Conservation (phyloP, 64 coral and sea anemone genomes). For the Anthopleura sola region DNA sequence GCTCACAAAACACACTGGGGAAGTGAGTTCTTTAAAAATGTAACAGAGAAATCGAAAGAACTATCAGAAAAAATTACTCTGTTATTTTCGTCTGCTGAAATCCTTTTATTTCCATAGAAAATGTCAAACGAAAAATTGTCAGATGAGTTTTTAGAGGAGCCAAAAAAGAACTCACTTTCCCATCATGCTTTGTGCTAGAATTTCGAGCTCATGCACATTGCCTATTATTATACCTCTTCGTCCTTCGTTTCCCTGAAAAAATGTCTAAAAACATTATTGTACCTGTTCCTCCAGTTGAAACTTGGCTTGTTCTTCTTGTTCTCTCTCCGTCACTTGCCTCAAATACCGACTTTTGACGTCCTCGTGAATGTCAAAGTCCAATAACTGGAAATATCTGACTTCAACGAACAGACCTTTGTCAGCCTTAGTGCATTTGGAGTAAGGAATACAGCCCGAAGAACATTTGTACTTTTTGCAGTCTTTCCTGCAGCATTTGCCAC, state of each 20-base stretch:
- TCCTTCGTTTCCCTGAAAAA: not conserved
- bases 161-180: no score
- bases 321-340: constrained; percentile 76
- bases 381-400: constrained; percentile 75
- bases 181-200: no score
- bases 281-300: constrained; percentile 77
- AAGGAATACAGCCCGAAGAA: constrained; percentile 44
- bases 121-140: no score
- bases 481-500: constrained; percentile 64
- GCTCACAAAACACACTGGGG: no score
- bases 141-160: no score
- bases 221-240: not conserved
- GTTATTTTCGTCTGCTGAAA: no score
- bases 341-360: constrained; percentile 78
- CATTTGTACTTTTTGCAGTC: constrained; percentile 16
- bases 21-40: no score
- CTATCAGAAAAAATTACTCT: no score
- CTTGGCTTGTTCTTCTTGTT: constrained; percentile 70
- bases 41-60: no score
- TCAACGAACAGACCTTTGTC: constrained; percentile 87
- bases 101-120: no score
- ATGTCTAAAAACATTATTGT: not conserved
- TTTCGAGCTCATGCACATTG: no score
- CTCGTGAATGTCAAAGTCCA: constrained; percentile 60
- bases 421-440: constrained; percentile 33